Evolutionary conservation across 2,888 invertebrate genomes (phyloP).

Genomic region (Drosophila prostipennis): DNA sequence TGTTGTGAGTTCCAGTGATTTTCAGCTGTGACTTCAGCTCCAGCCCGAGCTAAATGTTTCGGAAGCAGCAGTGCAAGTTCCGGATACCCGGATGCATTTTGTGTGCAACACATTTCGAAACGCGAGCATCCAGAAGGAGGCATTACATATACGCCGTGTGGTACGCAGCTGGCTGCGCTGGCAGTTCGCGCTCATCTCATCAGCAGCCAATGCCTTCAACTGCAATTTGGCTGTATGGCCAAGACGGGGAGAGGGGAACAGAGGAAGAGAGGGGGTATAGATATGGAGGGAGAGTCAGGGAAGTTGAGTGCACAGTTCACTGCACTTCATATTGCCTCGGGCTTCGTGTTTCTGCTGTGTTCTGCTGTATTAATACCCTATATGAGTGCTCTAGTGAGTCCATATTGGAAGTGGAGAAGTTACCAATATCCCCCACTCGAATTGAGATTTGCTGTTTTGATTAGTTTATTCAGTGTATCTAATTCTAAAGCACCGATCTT

Average conservation of each 20-base stretch:
- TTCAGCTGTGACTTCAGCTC: slow-evolving; percentile 52
- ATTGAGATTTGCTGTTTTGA: too few relatives aligned
- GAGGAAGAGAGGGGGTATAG: not conserved
- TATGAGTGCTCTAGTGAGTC: too few relatives aligned
- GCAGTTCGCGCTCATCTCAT: slow-evolving; percentile 61
- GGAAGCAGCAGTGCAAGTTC: slow-evolving; percentile 68
- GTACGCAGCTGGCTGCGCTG: slow-evolving; percentile 49
- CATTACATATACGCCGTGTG: slow-evolving; percentile 46
- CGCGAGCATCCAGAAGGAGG: slow-evolving; percentile 7
- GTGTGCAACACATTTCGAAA: slow-evolving; percentile 31
- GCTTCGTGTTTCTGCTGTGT: slow-evolving; percentile 7
- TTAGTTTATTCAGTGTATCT: too few relatives aligned
- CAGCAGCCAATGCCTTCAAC: slow-evolving; percentile 46
- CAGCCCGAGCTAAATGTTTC: slow-evolving; percentile 69
- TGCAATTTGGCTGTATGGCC: slow-evolving; percentile 51
- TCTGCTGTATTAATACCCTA: slow-evolving; percentile 15
- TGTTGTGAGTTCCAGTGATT: slow-evolving; percentile 62
- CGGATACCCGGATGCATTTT: slow-evolving; percentile 68
- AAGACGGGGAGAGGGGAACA: not conserved
- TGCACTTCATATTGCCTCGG: slow-evolving; percentile 43
- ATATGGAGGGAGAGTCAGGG: not conserved
- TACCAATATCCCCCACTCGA: not conserved
- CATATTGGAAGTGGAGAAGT: not conserved
- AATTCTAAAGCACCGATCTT: too few relatives aligned
- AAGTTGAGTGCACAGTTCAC: slow-evolving; percentile 42